Evolutionary conservation across 2,113 vertebrate genomes (phyloP).

Genomic region (Amblyopsis rosae): DNA sequence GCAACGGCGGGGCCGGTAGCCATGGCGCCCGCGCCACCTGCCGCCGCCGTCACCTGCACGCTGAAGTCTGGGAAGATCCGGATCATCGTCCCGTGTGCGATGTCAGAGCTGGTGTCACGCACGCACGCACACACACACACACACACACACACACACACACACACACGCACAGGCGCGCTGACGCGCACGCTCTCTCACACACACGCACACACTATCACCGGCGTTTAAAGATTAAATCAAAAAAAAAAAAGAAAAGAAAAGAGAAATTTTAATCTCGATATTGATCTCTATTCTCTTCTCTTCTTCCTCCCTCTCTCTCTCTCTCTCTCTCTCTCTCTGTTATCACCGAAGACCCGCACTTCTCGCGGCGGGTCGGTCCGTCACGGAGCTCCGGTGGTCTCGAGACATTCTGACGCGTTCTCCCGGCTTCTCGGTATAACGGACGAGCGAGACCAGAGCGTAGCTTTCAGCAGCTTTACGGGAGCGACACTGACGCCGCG

Average conservation of each 20-base stretch:
- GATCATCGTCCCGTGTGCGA: conserved; percentile 84
- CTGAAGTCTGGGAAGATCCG: conserved; percentile 99
- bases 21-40: conserved; percentile 86
- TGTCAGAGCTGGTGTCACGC: conserved; percentile 33
- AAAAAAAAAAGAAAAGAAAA: background rate
- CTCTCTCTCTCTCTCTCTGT: background rate
- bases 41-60: conserved; percentile 95
- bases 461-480: no score
- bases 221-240: conserved; percentile 60
- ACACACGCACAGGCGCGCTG: no score
- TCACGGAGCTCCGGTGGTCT: no score
- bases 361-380: no score
- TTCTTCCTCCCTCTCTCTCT: background rate
- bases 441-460: no score
- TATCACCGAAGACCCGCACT: background rate
- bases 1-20: conserved; percentile 86
- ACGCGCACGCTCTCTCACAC: background rate
- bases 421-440: no score
- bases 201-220: background rate
- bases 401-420: no score
- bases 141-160: conserved; percentile 1
- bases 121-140: no score
- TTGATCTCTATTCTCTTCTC: background rate
- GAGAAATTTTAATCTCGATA: no score
- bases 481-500: no score